Base-by-base conservation (phyloP, 23 tunicate species). In the Botrylloides violaceus region DNA sequence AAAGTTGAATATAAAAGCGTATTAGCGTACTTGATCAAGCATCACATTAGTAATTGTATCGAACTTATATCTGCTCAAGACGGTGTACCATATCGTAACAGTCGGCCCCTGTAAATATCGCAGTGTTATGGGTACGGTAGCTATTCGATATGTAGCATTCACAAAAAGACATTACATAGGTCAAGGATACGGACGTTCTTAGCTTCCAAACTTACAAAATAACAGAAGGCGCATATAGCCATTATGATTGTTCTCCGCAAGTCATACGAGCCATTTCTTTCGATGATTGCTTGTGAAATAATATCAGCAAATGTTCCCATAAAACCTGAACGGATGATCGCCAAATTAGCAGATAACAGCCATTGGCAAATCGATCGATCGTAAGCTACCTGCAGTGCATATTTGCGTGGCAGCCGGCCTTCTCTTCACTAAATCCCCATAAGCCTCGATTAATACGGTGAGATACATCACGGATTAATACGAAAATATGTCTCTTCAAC, bases 231-330 rank as follows among this genome's bases (percentile, higher is more conserved):
- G 50, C 75, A 71, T 2, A 64, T 57, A 6, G 82, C 81, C 90
- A 83, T 83, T 4, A 83, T 64, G 23, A 63, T 71, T 43, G 82
- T 83, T 34, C 82, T 72, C 49, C 71, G 71, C 4, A 71, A 22
- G 65, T 77, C 71, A 61, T 38, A 71, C 19, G 18, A 3, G 28
- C 32, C 34, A 3, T 27, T 47, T 18, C 50, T 39, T 30, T 77
- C 82, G 3, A 77, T 35, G 4, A 68, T 9, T 23, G 38, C 58
- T 36, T 83, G 90, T 9, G 90, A 77, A 12, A 83, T 15, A 34
- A 77, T 66, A 83, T 83, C 90, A 61, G 79, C 90, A 49, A 75
- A 34, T 33, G 90, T 77, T 2, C 77, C 59, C 2, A 83, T 66
- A 32, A 83, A 31, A 2, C 90, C 90, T 82, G 15, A 9, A 43